Percentiles rank a stretch among this genome's conserved stretches.
Evolutionary conservation across 2,797 vertebrate species (phyloP).

Genomic region (Halcyon smyrnensis): DNA sequence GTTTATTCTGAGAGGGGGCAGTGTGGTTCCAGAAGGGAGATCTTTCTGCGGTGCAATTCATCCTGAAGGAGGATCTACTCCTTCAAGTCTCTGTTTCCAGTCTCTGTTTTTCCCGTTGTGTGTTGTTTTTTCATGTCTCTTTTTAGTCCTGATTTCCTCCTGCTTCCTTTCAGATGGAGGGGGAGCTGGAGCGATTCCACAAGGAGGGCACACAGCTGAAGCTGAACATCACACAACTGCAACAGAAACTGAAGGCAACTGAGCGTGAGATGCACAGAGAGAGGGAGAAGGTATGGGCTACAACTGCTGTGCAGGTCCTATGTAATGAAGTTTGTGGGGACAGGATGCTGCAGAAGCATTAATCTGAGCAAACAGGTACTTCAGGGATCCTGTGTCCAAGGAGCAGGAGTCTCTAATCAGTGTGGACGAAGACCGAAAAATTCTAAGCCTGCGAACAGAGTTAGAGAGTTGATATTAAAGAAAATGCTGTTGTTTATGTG

Average conservation of each 20-base stretch:
- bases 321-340: neutral
- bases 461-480: neutral
- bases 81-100: neutral
- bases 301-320: neutral
- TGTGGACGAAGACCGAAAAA: neutral
- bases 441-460: neutral
- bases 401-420: neutral
- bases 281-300: constrained; percentile 81
- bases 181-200: constrained; percentile 82
- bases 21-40: constrained; percentile 28
- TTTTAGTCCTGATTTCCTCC: constrained; percentile 6
- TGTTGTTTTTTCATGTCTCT: neutral
- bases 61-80: neutral
- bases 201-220: constrained; percentile 86
- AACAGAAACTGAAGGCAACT: constrained; percentile 84
- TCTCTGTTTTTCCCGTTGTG: neutral
- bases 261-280: constrained; percentile 84
- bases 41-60: neutral
- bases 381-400: neutral
- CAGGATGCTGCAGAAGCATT: neutral
- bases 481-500: neutral
- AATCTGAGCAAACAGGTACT: neutral
- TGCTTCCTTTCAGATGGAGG: constrained; percentile 85
- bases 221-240: constrained; percentile 82
- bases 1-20: constrained; percentile 57